phyloP scores from a whole-genome alignment of 2,888 invertebrate species.

The Ormyrus nitidulus region DNA sequence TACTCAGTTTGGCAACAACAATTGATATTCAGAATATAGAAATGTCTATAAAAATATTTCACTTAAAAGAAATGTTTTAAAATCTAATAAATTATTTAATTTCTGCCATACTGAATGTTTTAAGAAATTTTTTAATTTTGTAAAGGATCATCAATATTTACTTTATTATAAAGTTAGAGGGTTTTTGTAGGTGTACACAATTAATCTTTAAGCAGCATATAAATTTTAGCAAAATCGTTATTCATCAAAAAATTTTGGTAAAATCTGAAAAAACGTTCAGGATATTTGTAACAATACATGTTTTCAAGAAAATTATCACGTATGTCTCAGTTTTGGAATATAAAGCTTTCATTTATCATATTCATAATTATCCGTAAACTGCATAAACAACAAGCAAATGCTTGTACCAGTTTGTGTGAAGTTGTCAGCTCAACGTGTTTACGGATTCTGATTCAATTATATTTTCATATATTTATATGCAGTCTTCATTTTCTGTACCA shows the following conservation, averaged over 20 bases:
- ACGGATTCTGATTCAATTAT: constrained; percentile 47
- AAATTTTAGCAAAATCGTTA: constrained; percentile 45
- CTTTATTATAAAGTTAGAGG: constrained; percentile 4
- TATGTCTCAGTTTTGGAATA: constrained; percentile 44
- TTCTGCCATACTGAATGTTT: not conserved
- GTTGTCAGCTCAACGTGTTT: constrained; percentile 42
- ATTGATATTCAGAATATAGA: too few species aligned
- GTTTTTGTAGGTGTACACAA: constrained; percentile 29
- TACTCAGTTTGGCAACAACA: too few species aligned
- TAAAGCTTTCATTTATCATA: constrained; percentile 46
- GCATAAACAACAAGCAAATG: constrained; percentile 41
- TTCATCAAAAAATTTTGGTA: constrained; percentile 35
- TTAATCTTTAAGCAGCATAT: constrained; percentile 11
- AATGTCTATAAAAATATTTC: too few species aligned
- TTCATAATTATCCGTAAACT: constrained; percentile 39
- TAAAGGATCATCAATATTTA: constrained; percentile 9
- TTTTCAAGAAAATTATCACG: constrained; percentile 35
- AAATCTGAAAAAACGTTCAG: constrained; percentile 31
- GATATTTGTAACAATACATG: constrained; percentile 41
- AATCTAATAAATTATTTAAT: constrained; percentile 1
- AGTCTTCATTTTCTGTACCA: constrained; percentile 51
- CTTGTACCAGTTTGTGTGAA: constrained; percentile 42
- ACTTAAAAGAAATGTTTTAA: not conserved
- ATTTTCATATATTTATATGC: constrained; percentile 50
- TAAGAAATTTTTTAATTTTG: not conserved